Conservation (phyloP, 1,140 invertebrate genomes). For the Acromyrmex echinatior region DNA sequence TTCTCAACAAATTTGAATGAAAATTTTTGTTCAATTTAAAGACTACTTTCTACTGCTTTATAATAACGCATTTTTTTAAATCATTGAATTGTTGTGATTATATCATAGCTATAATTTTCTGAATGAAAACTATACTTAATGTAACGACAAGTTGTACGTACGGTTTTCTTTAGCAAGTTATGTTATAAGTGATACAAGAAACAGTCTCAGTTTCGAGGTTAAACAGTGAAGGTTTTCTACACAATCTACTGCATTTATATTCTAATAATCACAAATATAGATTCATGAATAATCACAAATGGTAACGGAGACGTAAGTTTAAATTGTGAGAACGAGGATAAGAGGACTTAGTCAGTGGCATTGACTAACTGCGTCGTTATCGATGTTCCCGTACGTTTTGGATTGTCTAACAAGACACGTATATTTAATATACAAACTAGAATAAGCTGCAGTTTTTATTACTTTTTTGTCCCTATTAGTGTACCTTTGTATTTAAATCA, state of each 20-base stretch:
- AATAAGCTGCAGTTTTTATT: no score
- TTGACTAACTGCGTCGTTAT: conserved; percentile 30
- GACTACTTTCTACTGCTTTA: neutral
- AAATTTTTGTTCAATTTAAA: neutral
- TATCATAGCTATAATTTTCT: neutral
- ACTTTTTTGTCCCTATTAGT: no score
- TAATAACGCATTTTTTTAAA: neutral
- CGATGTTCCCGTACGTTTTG: neutral
- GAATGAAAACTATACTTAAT: conserved; percentile 47
- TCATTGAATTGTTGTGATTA: neutral
- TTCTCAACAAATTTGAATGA: neutral
- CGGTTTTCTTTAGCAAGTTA: neutral
- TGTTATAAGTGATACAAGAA: conserved; percentile 13
- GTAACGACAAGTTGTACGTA: conserved; percentile 19
- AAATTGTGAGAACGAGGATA: conserved; percentile 18
- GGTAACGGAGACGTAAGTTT: conserved; percentile 20
- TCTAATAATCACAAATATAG: conserved; percentile 36
- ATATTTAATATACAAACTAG: neutral
- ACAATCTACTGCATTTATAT: conserved; percentile 43
- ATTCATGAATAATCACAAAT: conserved; percentile 47
- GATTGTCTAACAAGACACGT: conserved; percentile 15
- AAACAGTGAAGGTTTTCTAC: conserved; percentile 23
- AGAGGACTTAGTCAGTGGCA: conserved; percentile 14
- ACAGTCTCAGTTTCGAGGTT: conserved; percentile 19
- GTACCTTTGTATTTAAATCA: no score